Conservation (phyloP, 2,888 invertebrate species). For the Amitus sp. region DNA sequence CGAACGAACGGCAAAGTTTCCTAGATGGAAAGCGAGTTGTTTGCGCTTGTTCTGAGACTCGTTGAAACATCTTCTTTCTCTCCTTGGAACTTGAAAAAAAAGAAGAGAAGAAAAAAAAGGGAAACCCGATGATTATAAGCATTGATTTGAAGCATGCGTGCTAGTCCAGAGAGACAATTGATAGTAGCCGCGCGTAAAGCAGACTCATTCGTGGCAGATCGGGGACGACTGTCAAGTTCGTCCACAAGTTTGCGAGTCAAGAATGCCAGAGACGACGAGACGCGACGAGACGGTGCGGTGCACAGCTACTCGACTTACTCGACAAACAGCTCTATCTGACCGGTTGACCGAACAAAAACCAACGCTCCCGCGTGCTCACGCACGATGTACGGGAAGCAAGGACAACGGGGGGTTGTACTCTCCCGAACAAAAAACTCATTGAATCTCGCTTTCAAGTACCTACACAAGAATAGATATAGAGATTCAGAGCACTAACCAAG, state of each 20-base stretch:
- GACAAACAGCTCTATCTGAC: conserved; percentile 57
- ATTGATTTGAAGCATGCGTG: conserved; percentile 31
- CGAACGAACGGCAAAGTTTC: background rate
- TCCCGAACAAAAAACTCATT: conserved; percentile 14
- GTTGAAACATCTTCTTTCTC: conserved; percentile 25
- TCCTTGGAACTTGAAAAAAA: background rate
- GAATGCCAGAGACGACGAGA: conserved; percentile 58
- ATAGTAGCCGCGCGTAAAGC: conserved; percentile 23
- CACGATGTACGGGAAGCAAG: conserved; percentile 50
- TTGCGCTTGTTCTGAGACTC: conserved; percentile 21
- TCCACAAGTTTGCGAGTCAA: conserved; percentile 50
- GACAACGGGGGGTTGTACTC: conserved; percentile 45
- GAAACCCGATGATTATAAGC: conserved; percentile 27
- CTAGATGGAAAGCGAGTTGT: conserved; percentile 20
- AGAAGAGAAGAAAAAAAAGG: background rate
- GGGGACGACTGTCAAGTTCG: conserved; percentile 54
- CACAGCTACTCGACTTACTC: conserved; percentile 45
- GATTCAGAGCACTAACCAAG: conserved; percentile 12
- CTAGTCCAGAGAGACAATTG: conserved; percentile 16
- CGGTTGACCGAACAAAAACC: conserved; percentile 50
- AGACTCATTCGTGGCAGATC: conserved; percentile 46
- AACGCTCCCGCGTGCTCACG: conserved; percentile 51
- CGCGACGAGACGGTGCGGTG: conserved; percentile 54
- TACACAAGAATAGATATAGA: conserved; percentile 36
- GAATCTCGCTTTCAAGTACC: conserved; percentile 35